Conservation (phyloP, 2,888 invertebrate species). For the Drosophila multiciliata region DNA sequence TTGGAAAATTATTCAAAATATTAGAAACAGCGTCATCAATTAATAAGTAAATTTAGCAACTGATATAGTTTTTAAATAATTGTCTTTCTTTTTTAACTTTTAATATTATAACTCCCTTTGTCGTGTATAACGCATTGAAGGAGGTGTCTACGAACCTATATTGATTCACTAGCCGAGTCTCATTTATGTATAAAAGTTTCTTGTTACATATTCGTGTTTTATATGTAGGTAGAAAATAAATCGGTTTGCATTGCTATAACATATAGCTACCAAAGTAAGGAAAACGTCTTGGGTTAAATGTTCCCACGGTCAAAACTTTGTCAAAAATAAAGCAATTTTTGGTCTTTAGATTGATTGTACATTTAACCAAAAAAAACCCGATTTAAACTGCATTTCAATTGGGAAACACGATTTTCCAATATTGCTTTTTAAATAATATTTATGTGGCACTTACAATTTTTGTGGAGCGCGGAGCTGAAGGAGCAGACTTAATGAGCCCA, state of each 20-base stretch:
- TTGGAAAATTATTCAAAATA: not conserved
- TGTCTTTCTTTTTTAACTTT: not conserved
- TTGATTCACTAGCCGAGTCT: not conserved
- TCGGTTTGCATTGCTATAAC: not conserved
- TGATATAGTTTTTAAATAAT: not conserved
- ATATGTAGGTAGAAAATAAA: not conserved
- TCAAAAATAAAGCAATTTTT: not conserved
- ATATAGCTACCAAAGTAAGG: not conserved
- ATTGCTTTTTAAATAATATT: not conserved
- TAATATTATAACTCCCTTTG: not conserved
- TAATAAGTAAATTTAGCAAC: not conserved
- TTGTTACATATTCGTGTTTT: not conserved
- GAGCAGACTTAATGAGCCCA: constrained; percentile 87
- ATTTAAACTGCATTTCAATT: not conserved
- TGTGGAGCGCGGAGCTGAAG: constrained; percentile 90
- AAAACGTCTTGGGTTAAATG: not conserved
- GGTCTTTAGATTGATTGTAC: not conserved
- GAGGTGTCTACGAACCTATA: not conserved
- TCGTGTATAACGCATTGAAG: too few relatives aligned
- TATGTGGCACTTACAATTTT: constrained; percentile 87
- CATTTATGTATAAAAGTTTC: not conserved
- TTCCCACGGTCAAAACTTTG: not conserved
- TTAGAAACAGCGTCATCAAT: not conserved
- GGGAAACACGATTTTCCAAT: too few relatives aligned
- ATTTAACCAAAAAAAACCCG: not conserved